Conservation (phyloP, 2,113 vertebrate species). For the Vanacampus margaritifer region DNA sequence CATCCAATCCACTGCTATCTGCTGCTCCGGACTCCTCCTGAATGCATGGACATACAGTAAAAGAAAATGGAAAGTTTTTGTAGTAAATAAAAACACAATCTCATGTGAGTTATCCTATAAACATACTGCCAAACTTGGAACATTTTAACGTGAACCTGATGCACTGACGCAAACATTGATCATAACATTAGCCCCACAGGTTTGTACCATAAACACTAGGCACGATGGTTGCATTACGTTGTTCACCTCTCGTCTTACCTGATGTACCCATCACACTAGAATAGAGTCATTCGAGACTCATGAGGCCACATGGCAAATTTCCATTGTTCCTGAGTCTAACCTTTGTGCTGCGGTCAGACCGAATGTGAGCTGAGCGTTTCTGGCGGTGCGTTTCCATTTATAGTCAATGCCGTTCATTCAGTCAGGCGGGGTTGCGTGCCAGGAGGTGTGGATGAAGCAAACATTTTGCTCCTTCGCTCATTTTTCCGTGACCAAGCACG, state of each 20-base stretch:
- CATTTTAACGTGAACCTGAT: neutral
- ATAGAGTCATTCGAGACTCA: neutral
- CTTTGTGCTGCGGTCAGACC: neutral
- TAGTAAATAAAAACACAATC: neutral
- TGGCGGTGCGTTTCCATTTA: too few relatives aligned
- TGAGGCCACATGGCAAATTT: neutral
- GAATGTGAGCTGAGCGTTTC: too few relatives aligned
- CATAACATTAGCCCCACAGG: neutral
- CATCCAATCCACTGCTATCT: slow-evolving; percentile 80
- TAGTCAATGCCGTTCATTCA: too few relatives aligned
- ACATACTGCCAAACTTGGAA: neutral
- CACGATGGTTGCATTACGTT: neutral
- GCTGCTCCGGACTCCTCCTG: slow-evolving; percentile 86
- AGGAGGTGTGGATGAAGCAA: too few relatives aligned
- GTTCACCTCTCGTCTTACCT: neutral
- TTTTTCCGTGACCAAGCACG: too few relatives aligned
- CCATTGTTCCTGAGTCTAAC: neutral
- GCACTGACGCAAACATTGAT: neutral
- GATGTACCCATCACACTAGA: neutral
- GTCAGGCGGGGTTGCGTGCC: too few relatives aligned
- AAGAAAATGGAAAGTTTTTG: neutral
- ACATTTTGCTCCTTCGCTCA: too few relatives aligned
- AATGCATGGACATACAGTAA: slow-evolving; percentile 4
- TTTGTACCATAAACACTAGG: neutral
- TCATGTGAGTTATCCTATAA: neutral